phyloP scores from a whole-genome alignment of 1,140 invertebrate genomes.

The Conus ventricosus region DNA sequence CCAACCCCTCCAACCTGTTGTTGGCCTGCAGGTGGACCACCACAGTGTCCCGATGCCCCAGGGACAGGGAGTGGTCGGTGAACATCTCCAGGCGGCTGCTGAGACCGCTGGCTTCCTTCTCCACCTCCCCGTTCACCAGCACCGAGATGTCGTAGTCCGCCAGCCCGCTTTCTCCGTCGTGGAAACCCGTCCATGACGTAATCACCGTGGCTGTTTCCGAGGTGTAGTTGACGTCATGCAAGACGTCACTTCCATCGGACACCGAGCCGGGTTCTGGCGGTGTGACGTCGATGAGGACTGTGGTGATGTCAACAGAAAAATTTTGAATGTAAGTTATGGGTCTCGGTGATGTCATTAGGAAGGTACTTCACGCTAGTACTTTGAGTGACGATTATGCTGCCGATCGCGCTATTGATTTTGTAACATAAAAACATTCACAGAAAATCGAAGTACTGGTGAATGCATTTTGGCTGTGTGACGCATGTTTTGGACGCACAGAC shows the following conservation, averaged over 20 bases:
- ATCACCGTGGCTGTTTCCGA: constrained; percentile 40
- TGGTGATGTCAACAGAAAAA: no score
- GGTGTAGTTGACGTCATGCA: constrained; percentile 34
- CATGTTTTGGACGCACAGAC: no score
- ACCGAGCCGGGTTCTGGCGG: constrained; percentile 41
- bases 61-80: constrained; percentile 44
- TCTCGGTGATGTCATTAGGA: no score
- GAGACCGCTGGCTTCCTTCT: constrained; percentile 25
- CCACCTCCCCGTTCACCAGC: constrained; percentile 36
- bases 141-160: constrained; percentile 36
- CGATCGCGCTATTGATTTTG: no score
- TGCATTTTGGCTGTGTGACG: no score
- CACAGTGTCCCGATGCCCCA: constrained; percentile 48
- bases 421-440: no score
- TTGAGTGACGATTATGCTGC: no score
- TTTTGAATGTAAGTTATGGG: no score
- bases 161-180: constrained; percentile 48
- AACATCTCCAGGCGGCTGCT: constrained; percentile 29
- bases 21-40: constrained; percentile 34
- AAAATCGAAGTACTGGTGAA: no score
- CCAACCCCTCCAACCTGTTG: constrained; percentile 30
- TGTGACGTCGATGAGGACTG: constrained; percentile 50
- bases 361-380: no score
- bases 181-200: constrained; percentile 42
- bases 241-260: constrained; percentile 37